Percentiles rank a stretch among this genome's conserved stretches.
Evolutionary conservation across 1,140 invertebrate genomes (phyloP).

Genomic region (Drosophila tristis): DNA sequence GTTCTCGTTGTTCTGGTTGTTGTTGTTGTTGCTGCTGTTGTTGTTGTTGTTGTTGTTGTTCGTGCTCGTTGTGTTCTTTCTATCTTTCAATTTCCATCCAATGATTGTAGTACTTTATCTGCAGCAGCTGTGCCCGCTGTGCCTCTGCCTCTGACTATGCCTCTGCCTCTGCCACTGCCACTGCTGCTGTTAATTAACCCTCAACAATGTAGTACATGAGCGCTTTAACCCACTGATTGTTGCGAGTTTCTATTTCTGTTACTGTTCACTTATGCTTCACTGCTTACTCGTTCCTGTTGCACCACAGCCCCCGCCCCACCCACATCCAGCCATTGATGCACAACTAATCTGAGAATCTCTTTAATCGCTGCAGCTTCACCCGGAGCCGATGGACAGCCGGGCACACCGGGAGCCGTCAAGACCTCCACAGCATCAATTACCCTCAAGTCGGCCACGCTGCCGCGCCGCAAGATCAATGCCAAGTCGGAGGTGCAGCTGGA

Average conservation of each 20-base stretch:
- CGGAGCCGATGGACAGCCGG: slow-evolving; percentile 48
- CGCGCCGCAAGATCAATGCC: slow-evolving; percentile 87
- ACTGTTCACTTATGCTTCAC: slow-evolving; percentile 47
- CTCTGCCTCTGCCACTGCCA: slow-evolving; percentile 21
- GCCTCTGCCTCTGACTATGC: slow-evolving; percentile 14
- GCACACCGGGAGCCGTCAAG: slow-evolving; percentile 85
- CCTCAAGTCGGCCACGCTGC: slow-evolving; percentile 88
- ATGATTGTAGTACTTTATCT: slow-evolving; percentile 4
- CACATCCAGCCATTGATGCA: not conserved
- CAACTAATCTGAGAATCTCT: not conserved
- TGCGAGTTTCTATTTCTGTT: slow-evolving; percentile 16
- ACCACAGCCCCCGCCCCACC: not conserved
- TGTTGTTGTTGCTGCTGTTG: slow-evolving; percentile 24
- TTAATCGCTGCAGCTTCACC: slow-evolving; percentile 62
- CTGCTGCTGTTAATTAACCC: slow-evolving; percentile 29
- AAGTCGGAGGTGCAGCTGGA: slow-evolving; percentile 88
- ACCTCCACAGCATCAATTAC: slow-evolving; percentile 87
- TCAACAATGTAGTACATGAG: slow-evolving; percentile 2
- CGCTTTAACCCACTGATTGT: slow-evolving; percentile 19
- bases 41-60: slow-evolving; percentile 37
- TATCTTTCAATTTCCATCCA: slow-evolving; percentile 7
- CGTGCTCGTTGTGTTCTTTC: slow-evolving; percentile 51
- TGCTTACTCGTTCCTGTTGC: slow-evolving; percentile 44
- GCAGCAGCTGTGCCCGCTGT: slow-evolving; percentile 21
- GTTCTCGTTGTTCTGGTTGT: slow-evolving; percentile 20